A percentile compares a stretch with the other conserved stretches of the same genome.
Evolutionary conservation across 2,888 invertebrate genomes (phyloP).

Genomic region (Cacoxenus indagator): DNA sequence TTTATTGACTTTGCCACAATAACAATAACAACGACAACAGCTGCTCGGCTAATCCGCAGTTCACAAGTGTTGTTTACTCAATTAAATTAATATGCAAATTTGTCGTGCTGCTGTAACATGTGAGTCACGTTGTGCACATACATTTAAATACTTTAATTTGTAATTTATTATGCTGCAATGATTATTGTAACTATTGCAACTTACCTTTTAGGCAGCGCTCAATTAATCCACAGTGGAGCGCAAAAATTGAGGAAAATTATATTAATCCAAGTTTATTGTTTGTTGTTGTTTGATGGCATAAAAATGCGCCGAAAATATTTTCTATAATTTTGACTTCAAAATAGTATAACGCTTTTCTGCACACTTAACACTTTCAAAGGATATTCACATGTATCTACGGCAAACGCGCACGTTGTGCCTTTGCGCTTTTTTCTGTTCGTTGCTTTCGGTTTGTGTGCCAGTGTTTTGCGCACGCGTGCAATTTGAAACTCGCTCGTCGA

Average conservation of each 20-base stretch:
- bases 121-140: neutral
- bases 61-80: constrained; percentile 37
- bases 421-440: neutral
- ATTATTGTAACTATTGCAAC: too few species aligned
- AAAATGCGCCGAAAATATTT: neutral
- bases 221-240: constrained; percentile 22
- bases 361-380: constrained; percentile 41
- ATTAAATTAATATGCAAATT: constrained; percentile 62
- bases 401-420: neutral
- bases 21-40: neutral
- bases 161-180: too few species aligned
- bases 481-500: constrained; percentile 52
- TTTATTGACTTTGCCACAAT: constrained; percentile 33
- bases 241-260: neutral
- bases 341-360: neutral
- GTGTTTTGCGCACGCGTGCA: constrained; percentile 24
- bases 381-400: neutral
- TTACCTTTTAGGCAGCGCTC: neutral
- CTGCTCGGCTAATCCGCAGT: constrained; percentile 19
- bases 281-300: too few species aligned
- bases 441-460: neutral
- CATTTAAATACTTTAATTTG: too few species aligned
- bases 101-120: constrained; percentile 20
- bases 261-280: constrained; percentile 1
- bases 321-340: neutral